These are phyloP conservation scores for Hanleya hanleyi DNA, from an alignment of 2,888 invertebrate species.

Conservation along the genomic window DNA sequence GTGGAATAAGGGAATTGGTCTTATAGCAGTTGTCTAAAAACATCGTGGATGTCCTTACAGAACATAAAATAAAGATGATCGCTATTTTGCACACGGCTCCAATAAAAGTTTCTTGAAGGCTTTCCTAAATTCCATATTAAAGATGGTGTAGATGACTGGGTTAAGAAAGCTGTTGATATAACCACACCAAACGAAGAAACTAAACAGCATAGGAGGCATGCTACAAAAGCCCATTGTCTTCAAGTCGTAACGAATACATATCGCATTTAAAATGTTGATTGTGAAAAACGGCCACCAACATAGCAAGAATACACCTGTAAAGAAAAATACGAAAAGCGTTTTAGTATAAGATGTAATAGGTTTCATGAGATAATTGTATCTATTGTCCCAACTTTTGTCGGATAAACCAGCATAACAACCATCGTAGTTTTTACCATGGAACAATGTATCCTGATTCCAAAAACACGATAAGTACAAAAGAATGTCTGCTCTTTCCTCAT, in stretches of 20 bases:
- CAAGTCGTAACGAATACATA: constrained; percentile 83
- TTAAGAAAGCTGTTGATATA: constrained; percentile 94
- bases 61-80: background rate
- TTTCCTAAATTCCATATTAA: constrained; percentile 89
- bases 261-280: constrained; percentile 96
- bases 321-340: constrained; percentile 54
- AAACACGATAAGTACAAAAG: too few relatives aligned
- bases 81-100: constrained; percentile 41
- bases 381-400: too few relatives aligned
- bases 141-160: constrained; percentile 77
- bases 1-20: too few relatives aligned
- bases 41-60: background rate
- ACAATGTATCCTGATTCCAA: too few relatives aligned
- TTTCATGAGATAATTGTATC: too few relatives aligned
- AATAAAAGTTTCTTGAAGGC: constrained; percentile 94
- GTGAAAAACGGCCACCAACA: constrained; percentile 99
- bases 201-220: constrained; percentile 60
- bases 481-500: too few relatives aligned
- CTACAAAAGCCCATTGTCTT: constrained; percentile 81
- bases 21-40: too few relatives aligned
- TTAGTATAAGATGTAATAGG: too few relatives aligned
- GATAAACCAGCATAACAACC: too few relatives aligned
- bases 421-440: too few relatives aligned
- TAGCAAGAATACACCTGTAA: constrained; percentile 95
- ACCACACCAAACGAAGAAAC: constrained; percentile 94